Evolutionary conservation across 2,797 vertebrate genomes (phyloP).

Genomic region (Peromyscus melanophrys): DNA sequence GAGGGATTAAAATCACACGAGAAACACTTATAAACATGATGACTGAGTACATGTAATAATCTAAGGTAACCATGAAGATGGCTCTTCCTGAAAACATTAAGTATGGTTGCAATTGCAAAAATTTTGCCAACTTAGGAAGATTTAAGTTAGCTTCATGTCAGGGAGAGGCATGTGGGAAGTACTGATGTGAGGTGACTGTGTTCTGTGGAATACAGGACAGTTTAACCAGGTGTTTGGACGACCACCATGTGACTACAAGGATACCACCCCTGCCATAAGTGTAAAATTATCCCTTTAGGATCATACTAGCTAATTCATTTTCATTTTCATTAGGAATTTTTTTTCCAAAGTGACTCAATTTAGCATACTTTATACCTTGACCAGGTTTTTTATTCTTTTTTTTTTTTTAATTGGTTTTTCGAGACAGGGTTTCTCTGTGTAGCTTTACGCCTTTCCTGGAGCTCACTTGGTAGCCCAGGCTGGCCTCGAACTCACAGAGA

Average conservation of each 20-base stretch:
- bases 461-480: too few relatives aligned
- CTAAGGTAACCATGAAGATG: background rate
- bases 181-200: background rate
- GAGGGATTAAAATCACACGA: background rate
- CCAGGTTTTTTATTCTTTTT: too few relatives aligned
- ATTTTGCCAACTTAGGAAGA: background rate
- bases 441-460: too few relatives aligned
- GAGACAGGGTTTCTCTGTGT: too few relatives aligned
- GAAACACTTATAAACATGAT: background rate
- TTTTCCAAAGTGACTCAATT: constrained; percentile 46
- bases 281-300: background rate
- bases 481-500: too few relatives aligned
- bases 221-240: constrained; percentile 6
- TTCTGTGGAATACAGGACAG: background rate
- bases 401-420: too few relatives aligned
- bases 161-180: background rate
- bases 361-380: constrained; percentile 18
- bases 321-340: constrained; percentile 9
- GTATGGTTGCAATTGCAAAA: background rate
- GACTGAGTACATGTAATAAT: background rate
- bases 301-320: background rate
- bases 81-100: background rate
- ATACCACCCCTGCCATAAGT: background rate
- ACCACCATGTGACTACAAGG: background rate
- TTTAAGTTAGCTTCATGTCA: background rate